Conservation (phyloP, 2,888 invertebrate genomes). For the Gerris lacustris region DNA sequence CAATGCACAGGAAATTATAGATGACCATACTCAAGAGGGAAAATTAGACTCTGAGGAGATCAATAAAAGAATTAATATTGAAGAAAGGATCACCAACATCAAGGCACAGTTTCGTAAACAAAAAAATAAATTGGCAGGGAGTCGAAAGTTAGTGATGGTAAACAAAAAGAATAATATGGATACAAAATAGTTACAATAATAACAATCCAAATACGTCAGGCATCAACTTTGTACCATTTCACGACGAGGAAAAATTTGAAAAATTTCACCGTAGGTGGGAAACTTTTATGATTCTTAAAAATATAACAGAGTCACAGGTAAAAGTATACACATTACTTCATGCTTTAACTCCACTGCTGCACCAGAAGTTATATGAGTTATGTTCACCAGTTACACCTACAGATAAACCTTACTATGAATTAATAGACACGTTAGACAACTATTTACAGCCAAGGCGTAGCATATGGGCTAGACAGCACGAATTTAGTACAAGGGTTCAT, state of each 20-base stretch:
- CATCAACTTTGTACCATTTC: neutral
- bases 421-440: neutral
- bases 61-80: too few species aligned
- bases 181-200: neutral
- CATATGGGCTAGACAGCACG: too few species aligned
- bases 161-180: neutral
- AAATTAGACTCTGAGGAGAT: neutral
- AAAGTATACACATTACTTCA: too few species aligned
- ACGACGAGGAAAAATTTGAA: neutral
- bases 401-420: neutral
- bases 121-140: neutral
- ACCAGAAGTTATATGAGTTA: too few species aligned
- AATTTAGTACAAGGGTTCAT: neutral
- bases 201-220: neutral
- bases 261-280: neutral
- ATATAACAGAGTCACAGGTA: too few species aligned
- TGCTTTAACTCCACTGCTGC: too few species aligned
- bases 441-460: neutral
- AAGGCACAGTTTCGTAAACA: neutral
- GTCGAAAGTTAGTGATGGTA: too few species aligned
- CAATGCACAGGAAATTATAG: neutral
- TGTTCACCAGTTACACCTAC: neutral
- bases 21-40: neutral
- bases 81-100: neutral
- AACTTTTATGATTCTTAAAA: too few species aligned